Conservation (phyloP, 2,797 vertebrate genomes). For the Cynodonichthys magdalenae region DNA sequence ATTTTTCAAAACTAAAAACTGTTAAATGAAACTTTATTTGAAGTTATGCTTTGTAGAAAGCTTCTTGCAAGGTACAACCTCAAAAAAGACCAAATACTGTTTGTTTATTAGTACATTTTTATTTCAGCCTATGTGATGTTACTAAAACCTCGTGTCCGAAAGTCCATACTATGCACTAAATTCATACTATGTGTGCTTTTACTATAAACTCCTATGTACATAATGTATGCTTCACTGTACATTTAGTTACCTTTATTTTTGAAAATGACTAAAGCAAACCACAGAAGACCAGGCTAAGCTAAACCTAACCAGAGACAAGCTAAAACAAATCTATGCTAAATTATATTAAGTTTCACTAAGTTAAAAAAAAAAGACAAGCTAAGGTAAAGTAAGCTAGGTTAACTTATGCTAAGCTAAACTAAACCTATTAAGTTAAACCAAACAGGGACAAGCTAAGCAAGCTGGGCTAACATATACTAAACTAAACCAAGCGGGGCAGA, state of each 20-base stretch:
- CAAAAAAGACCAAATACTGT: slow-evolving; percentile 12
- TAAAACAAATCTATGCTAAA: background rate
- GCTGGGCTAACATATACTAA: background rate
- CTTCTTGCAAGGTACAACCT: slow-evolving; percentile 42
- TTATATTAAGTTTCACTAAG: background rate
- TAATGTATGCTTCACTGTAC: background rate
- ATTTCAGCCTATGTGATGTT: slow-evolving; percentile 12
- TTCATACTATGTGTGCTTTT: slow-evolving; percentile 17
- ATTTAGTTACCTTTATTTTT: background rate
- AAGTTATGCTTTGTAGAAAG: slow-evolving; percentile 49
- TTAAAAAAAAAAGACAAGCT: background rate
- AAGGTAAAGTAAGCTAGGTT: background rate
- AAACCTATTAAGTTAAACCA: background rate
- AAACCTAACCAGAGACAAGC: background rate
- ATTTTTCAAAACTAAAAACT: slow-evolving; percentile 42
- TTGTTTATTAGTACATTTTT: slow-evolving; percentile 53
- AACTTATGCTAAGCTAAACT: background rate
- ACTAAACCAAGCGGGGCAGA: background rate
- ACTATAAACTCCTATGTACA: background rate
- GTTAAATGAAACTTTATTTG: slow-evolving; percentile 30
- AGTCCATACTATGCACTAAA: background rate
- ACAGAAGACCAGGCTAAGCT: background rate
- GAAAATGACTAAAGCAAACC: background rate
- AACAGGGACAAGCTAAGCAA: background rate
- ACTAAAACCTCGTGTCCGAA: slow-evolving; percentile 2